Evolutionary conservation across 2,888 invertebrate species (phyloP).

Genomic region (Polydrusus tereticollis): DNA sequence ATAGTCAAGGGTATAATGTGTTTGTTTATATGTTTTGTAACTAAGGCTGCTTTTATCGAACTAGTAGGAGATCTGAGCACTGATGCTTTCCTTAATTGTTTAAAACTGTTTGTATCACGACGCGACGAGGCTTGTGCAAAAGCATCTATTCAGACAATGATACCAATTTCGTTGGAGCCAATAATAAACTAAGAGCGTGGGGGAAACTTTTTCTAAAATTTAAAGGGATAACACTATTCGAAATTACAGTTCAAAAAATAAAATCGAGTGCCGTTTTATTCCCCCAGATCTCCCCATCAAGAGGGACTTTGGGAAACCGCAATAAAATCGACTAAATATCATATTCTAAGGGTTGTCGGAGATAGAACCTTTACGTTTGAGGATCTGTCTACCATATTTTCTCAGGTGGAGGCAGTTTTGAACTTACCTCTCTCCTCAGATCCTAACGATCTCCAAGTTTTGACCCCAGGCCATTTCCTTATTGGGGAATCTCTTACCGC

Average conservation of each 20-base stretch:
- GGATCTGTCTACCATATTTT: not conserved
- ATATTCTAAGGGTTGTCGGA: not conserved
- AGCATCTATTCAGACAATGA: not conserved
- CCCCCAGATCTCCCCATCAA: not conserved
- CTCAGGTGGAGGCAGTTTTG: not conserved
- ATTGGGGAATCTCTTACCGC: too few relatives aligned
- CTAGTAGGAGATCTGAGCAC: too few relatives aligned
- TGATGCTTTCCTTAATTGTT: too few relatives aligned
- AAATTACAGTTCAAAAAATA: not conserved
- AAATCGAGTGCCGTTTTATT: not conserved
- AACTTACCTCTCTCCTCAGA: not conserved
- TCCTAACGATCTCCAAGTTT: not conserved
- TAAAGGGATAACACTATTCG: not conserved
- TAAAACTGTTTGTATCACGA: too few relatives aligned
- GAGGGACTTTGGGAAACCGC: not conserved
- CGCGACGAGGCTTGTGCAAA: not conserved
- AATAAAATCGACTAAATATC: not conserved
- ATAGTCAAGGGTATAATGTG: too few relatives aligned
- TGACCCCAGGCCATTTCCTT: not conserved
- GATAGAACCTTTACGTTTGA: not conserved
- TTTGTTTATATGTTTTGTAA: too few relatives aligned
- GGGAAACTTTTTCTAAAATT: not conserved
- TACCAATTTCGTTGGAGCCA: not conserved
- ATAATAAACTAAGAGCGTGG: not conserved
- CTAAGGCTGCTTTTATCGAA: too few relatives aligned